Percentiles rank a stretch among this genome's conserved stretches.
Evolutionary conservation across 2,113 vertebrate genomes (phyloP).

Genomic region (Rostratula benghalensis): DNA sequence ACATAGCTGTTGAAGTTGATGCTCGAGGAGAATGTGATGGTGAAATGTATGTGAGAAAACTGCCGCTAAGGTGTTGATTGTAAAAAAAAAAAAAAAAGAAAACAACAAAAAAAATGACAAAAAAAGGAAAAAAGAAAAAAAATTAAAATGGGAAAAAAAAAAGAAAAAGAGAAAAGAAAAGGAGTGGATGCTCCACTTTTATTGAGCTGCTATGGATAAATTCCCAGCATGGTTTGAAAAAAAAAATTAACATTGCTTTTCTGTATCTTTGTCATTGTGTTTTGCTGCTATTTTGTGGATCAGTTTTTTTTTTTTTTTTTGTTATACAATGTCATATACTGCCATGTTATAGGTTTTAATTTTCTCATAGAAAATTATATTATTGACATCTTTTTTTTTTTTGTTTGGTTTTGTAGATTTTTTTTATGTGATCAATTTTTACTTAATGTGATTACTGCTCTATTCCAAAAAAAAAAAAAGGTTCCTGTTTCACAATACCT

Average conservation of each 20-base stretch:
- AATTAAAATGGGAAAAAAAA: slow-evolving; percentile 51
- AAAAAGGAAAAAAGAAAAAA: slow-evolving; percentile 54
- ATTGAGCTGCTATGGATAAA: slow-evolving; percentile 93
- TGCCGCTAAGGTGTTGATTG: slow-evolving; percentile 86
- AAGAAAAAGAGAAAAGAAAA: slow-evolving; percentile 67
- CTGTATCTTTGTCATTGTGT: slow-evolving; percentile 86
- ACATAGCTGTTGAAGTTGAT: slow-evolving; percentile 73
- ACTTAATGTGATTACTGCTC: slow-evolving; percentile 91
- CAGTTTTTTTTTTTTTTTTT: slow-evolving; percentile 75
- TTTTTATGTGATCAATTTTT: slow-evolving; percentile 87
- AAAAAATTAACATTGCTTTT: slow-evolving; percentile 82
- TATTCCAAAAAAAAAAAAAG: slow-evolving; percentile 88
- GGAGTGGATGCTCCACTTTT: slow-evolving; percentile 81
- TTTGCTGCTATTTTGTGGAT: slow-evolving; percentile 96
- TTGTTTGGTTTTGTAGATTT: slow-evolving; percentile 83
- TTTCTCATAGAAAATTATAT: slow-evolving; percentile 96
- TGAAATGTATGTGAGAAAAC: slow-evolving; percentile 77
- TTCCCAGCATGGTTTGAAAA: slow-evolving; percentile 86
- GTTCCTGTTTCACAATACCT: slow-evolving; percentile 93
- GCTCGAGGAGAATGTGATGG: slow-evolving; percentile 76
- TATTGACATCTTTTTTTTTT: slow-evolving; percentile 87
- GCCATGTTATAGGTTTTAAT: slow-evolving; percentile 91
- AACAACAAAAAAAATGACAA: slow-evolving; percentile 10
- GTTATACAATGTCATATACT: slow-evolving; percentile 90
- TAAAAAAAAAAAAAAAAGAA: slow-evolving; percentile 60